Percentiles rank a stretch among this genome's conserved stretches.
Evolutionary conservation across 64 coral and sea anemone species (phyloP).

Genomic region (Dendronephthya gigantea): DNA sequence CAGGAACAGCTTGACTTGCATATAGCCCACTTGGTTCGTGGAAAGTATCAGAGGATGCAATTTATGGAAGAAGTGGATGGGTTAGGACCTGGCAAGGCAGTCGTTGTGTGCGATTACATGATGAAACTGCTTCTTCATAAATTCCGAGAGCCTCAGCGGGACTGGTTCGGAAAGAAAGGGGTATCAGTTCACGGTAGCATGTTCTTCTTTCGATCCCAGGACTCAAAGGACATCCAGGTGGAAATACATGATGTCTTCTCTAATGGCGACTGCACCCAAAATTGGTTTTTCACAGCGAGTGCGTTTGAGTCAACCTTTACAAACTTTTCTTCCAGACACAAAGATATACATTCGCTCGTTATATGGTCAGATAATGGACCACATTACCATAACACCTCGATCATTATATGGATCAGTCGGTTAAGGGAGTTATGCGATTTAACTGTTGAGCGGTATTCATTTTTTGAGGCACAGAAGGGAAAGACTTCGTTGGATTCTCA

Average conservation of each 20-base stretch:
- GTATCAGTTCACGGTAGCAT: constrained; percentile 35
- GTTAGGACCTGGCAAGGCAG: constrained; percentile 15
- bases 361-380: constrained; percentile 52
- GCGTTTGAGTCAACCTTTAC: constrained; percentile 14
- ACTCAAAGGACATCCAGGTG: background rate
- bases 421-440: constrained; percentile 14
- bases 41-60: constrained; percentile 23
- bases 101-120: constrained; percentile 2
- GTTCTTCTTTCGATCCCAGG: constrained; percentile 24
- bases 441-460: constrained; percentile 25
- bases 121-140: constrained; percentile 38
- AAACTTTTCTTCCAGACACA: constrained; percentile 18
- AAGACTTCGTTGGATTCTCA: constrained; percentile 47
- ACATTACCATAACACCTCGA: constrained; percentile 42
- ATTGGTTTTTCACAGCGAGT: constrained; percentile 32
- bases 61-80: background rate
- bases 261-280: constrained; percentile 15
- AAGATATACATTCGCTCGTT: constrained; percentile 2
- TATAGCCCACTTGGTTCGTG: constrained; percentile 27
- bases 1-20: constrained; percentile 17
- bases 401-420: constrained; percentile 36
- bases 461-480: constrained; percentile 48
- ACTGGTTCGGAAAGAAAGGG: constrained; percentile 45
- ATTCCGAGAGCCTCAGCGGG: constrained; percentile 38
- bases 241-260: constrained; percentile 30